These are phyloP conservation scores for Sturnira hondurensis DNA, from an alignment of 2,113 vertebrate species.

Conservation along the genomic window DNA sequence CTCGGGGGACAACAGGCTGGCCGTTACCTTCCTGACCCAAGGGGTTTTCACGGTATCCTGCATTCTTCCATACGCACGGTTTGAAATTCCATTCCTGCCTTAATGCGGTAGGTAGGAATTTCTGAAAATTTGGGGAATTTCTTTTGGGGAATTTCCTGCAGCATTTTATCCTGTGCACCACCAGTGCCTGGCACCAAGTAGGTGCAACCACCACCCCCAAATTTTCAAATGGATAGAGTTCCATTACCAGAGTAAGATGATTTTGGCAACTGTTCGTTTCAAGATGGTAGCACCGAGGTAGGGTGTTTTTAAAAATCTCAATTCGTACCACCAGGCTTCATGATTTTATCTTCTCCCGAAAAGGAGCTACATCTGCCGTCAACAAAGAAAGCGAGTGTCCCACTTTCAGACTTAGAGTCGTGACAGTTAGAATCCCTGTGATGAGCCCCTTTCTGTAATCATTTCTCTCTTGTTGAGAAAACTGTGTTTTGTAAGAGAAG, in stretches of 20 bases:
- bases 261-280: not conserved
- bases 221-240: not conserved
- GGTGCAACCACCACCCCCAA: not conserved
- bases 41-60: not conserved
- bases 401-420: not conserved
- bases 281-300: not conserved
- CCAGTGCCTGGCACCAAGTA: not conserved
- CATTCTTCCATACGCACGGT: not conserved
- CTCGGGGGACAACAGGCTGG: no score
- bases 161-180: not conserved
- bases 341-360: not conserved
- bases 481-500: not conserved
- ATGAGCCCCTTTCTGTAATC: not conserved
- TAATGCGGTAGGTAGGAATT: not conserved
- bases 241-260: not conserved
- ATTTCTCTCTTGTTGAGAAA: not conserved
- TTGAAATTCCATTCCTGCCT: not conserved
- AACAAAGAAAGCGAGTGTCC: not conserved
- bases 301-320: not conserved
- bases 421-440: not conserved
- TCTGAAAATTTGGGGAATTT: not conserved
- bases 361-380: not conserved
- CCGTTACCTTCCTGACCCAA: not conserved
- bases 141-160: not conserved
- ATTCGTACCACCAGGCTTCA: not conserved